Evolutionary conservation across 30 jellyfish, hydroid and myxozoan genomes (phyloP).

Genomic region (Kudoa iwatai): DNA sequence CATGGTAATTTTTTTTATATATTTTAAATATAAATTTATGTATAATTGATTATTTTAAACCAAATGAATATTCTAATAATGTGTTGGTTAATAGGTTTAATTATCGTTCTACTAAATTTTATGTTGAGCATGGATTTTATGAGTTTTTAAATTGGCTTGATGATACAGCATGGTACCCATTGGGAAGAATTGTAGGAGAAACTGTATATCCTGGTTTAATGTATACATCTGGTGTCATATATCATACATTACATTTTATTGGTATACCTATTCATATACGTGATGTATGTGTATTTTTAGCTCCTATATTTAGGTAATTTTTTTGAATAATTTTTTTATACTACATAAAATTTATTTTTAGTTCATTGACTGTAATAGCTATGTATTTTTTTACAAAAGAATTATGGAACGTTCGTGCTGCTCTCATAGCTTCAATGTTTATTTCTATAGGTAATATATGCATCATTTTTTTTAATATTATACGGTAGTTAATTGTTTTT

Average conservation of each 20-base stretch:
- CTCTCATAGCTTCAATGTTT: conserved; percentile 71
- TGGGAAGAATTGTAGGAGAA: conserved; percentile 89
- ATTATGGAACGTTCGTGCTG: conserved; percentile 95
- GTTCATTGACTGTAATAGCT: conserved; percentile 85
- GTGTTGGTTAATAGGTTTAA: conserved; percentile 81
- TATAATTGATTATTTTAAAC: too few species aligned
- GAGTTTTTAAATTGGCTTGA: conserved; percentile 79
- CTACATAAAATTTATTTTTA: conserved; percentile 25
- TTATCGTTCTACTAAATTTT: conserved; percentile 57
- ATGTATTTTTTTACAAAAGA: conserved; percentile 73
- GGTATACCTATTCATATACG: conserved; percentile 64
- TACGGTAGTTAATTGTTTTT: too few species aligned
- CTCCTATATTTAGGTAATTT: conserved; percentile 74
- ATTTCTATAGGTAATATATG: conserved; percentile 38
- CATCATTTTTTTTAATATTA: too few species aligned
- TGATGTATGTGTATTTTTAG: conserved; percentile 91
- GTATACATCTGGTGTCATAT: conserved; percentile 90
- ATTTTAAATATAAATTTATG: too few species aligned
- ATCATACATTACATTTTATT: conserved; percentile 25
- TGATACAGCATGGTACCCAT: conserved; percentile 97
- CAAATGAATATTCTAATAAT: too few species aligned
- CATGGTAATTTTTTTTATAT: conserved; percentile 32
- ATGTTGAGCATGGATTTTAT: conserved; percentile 47
- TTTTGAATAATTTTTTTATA: conserved; percentile 56
- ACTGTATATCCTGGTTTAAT: conserved; percentile 94